Evolutionary conservation across 2,888 invertebrate genomes (phyloP), one percentile per base, ranked within the genome.

Genomic region (Callyntrura sp.): DNA sequence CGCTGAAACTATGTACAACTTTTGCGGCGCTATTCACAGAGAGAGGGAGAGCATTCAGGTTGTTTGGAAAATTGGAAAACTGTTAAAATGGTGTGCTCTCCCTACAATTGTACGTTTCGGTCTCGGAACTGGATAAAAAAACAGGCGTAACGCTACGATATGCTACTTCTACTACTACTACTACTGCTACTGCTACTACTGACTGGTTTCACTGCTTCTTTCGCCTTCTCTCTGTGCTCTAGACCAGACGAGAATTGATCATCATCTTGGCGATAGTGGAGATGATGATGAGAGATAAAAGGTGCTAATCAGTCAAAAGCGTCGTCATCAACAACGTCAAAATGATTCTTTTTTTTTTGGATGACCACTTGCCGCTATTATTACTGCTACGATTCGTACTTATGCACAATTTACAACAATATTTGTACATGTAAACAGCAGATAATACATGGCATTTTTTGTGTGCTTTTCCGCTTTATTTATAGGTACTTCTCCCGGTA

Each of bases 281-380:
- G n/a, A 60, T 60, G 35, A 55, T 82, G 35, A 73, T 81, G 82
- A 82, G 70, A 73, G 87, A 87, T 87, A 87, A 88, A 82, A 88
- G 88, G 88, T 88, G 88, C 70, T 88, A 88, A 88, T 88, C 88
- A 88, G 73, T 81, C 70, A 68, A 70, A 85, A 65, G 48, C 70
- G 57, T 51, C 65, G 57, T 35, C 82, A 81, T 70, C 48, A 78
- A 23, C 48, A 68, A n/a, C 23, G 20, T 45, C 35, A 35, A 4
- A 35, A 35, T 35, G 35, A 35, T 35, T 43, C 68, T 35, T 48
- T 82, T 35, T n/a, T 73, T 83, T 51, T 73, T 23, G 51, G 76
- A 55, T 48, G 20, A 55, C 11, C 78, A 28, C 28, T 60, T 25
- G 62, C 62, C 79, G 79, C 79, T 12, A 17, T 60, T 76, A 12